phyloP scores from a whole-genome alignment of 2,113 vertebrate genomes.

The Megaceryle maxima region DNA sequence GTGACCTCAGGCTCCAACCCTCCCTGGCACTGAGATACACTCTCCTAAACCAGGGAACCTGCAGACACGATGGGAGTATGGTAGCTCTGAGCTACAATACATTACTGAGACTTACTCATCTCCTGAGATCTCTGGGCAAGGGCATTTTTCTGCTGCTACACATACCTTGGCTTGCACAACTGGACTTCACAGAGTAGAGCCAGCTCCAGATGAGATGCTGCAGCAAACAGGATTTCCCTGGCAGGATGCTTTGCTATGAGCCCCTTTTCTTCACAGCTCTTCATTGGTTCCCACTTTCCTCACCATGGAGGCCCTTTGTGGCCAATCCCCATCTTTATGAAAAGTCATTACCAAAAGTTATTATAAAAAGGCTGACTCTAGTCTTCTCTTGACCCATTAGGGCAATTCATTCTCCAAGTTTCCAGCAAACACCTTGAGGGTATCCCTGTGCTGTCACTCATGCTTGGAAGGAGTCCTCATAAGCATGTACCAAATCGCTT shows the following conservation, averaged over 20 bases:
- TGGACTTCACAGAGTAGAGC: not conserved
- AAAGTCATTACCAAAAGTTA: not conserved
- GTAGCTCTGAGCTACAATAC: not conserved
- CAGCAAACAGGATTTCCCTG: not conserved
- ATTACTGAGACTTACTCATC: not conserved
- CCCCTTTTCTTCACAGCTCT: not conserved
- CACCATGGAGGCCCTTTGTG: not conserved
- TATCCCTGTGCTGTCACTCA: not conserved
- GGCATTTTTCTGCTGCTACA: not conserved
- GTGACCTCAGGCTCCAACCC: not conserved
- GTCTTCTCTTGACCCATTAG: not conserved
- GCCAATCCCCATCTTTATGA: not conserved
- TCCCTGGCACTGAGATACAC: not conserved
- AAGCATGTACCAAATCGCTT: not conserved
- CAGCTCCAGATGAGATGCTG: not conserved
- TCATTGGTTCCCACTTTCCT: not conserved
- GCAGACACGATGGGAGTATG: not conserved
- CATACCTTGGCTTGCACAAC: not conserved
- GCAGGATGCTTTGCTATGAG: not conserved
- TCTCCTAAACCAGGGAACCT: not conserved
- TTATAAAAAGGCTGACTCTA: not conserved
- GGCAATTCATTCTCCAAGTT: not conserved
- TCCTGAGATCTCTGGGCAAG: not conserved
- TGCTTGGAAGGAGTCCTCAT: not conserved
- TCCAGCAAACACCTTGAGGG: not conserved